Evolutionary conservation across 2,888 invertebrate species (phyloP), one percentile per base, ranked within the genome.

Genomic region (Rutpela maculata): DNA sequence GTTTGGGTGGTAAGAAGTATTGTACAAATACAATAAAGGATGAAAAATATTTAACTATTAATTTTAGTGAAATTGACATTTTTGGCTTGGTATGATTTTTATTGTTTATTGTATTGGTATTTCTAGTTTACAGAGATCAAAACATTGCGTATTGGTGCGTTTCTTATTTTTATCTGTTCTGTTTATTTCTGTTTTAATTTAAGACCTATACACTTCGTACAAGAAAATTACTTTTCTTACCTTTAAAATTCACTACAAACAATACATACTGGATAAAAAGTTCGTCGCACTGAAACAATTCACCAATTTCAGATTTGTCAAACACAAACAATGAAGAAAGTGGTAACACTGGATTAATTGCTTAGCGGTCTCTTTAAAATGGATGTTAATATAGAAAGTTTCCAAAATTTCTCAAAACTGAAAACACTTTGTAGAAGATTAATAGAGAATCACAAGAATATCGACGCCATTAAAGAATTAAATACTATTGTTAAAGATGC

Each of bases 381-480:
- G 78, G 65, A 72, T 56, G 4, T 31, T 10, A 71, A 77, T 22
- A 73, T 74, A 59, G 75, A 74, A 50, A 80, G 76, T 78, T 83
- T 84, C 59, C 77, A 83, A 65, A 74, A 72, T 66, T 82, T 80
- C 75, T 60, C 78, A 0, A 71, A 79, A 43, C 50, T 85, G 9
- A 80, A 81, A 75, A 67, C 66, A 18, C 55, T 84, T n/a, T 85
- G 84, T 65, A 74, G 74, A 67, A 79, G 74, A 26, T 74, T 86
- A 59, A 72, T 82, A 55, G 69, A 85, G 74, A 82, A 85, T 73
- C 83, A 81, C 11, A 83, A 79, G 35, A 78, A 86, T 78, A 10
- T 83, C 3, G 77, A 81, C 1, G 78, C 76, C 65, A 38, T 87
- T 31, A 78, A 78, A 67, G 80, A 83, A 66, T 43, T 87, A 60